Conservation (phyloP, 2,113 vertebrate genomes). For the Phoenicopterus ruber region DNA sequence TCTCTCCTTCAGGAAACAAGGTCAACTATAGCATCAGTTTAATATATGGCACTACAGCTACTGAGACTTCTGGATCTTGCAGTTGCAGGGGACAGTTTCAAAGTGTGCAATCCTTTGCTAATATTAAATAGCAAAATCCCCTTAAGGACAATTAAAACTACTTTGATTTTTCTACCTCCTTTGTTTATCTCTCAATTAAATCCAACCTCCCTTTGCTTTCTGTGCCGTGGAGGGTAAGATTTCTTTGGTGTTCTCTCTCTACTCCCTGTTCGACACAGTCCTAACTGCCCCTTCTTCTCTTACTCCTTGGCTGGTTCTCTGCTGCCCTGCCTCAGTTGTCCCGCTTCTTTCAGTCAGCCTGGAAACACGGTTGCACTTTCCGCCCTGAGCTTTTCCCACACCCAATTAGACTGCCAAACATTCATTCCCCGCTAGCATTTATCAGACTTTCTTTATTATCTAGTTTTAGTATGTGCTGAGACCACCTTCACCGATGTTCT, state of each 20-base stretch:
- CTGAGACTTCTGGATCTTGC: background rate
- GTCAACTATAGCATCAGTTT: constrained; percentile 4
- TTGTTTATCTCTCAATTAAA: background rate
- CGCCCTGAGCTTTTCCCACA: background rate
- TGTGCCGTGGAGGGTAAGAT: background rate
- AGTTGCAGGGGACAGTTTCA: background rate
- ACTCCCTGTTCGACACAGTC: background rate
- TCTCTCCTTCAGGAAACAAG: constrained; percentile 29
- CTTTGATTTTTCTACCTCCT: background rate
- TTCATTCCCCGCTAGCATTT: background rate
- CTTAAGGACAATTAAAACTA: background rate
- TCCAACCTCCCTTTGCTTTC: background rate
- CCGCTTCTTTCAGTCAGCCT: background rate
- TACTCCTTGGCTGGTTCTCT: background rate
- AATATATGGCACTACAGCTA: background rate
- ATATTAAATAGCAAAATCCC: background rate
- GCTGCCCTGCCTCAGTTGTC: background rate
- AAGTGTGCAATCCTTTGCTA: background rate
- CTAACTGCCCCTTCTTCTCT: background rate
- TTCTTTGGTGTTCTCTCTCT: background rate
- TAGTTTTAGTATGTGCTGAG: background rate
- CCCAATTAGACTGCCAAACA: background rate
- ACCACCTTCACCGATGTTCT: background rate
- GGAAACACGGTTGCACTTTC: background rate
- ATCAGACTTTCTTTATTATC: background rate